Conservation (phyloP, 2,888 invertebrate genomes). For the Pachliopta kotzebuea region DNA sequence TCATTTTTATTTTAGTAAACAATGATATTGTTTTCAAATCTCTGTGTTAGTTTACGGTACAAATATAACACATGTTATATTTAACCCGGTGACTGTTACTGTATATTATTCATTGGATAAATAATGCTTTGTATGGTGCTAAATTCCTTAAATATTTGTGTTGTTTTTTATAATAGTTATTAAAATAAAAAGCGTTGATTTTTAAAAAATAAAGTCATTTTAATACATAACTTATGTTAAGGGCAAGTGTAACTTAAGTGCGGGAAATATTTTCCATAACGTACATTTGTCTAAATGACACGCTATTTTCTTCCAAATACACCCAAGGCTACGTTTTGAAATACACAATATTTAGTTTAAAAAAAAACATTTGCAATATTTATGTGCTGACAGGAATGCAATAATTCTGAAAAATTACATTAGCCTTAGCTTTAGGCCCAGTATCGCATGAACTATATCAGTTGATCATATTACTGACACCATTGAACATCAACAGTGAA, state of each 20-base stretch:
- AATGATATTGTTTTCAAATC: constrained; percentile 29
- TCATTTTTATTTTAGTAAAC: constrained; percentile 29
- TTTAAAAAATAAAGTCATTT: too few species aligned
- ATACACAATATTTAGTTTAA: background rate
- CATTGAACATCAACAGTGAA: too few species aligned
- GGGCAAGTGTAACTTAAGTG: too few species aligned
- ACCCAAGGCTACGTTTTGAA: background rate
- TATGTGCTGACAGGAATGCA: background rate
- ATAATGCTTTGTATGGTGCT: background rate
- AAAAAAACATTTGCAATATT: background rate
- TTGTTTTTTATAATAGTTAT: background rate
- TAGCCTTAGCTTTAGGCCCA: background rate
- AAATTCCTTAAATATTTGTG: background rate
- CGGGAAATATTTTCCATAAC: too few species aligned
- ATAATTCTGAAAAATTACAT: background rate
- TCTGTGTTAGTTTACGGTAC: background rate
- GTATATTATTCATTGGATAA: too few species aligned
- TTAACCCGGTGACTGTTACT: background rate
- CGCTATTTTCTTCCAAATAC: background rate
- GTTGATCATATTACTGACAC: too few species aligned
- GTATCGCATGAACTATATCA: too few species aligned
- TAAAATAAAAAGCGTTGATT: background rate
- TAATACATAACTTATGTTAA: too few species aligned
- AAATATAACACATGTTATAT: background rate
- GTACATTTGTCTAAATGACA: background rate